Conservation (phyloP, 2,888 invertebrate genomes). For the Netelia fuscicornis region DNA sequence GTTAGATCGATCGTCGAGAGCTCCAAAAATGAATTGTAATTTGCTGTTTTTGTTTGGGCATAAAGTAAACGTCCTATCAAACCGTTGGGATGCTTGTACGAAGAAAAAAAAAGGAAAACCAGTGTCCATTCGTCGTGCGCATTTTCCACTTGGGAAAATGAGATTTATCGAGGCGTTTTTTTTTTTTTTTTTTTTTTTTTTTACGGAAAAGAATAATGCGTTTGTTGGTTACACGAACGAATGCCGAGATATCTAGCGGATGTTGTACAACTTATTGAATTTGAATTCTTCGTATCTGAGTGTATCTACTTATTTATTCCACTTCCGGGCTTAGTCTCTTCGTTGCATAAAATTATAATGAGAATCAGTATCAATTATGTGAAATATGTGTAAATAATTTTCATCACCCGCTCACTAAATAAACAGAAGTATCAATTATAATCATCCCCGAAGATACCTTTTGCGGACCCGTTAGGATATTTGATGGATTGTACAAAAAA, state of each 20-base stretch:
- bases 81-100: constrained; percentile 77
- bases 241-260: not conserved
- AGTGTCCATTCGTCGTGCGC: not conserved
- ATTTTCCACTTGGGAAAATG: not conserved
- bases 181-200: constrained; percentile 25
- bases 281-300: constrained; percentile 73
- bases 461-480: constrained; percentile 75
- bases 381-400: constrained; percentile 79
- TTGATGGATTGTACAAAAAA: constrained; percentile 68
- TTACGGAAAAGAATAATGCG: not conserved
- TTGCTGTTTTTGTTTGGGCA: constrained; percentile 78
- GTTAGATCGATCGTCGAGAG: constrained; percentile 8
- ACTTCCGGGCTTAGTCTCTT: constrained; percentile 75
- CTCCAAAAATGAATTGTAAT: constrained; percentile 67
- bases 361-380: constrained; percentile 67
- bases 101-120: constrained; percentile 63
- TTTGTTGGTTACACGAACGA: constrained; percentile 8
- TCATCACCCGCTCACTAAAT: constrained; percentile 77
- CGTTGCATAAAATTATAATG: constrained; percentile 69
- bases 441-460: constrained; percentile 76
- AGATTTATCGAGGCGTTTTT: not conserved
- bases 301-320: constrained; percentile 77
- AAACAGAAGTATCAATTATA: constrained; percentile 73
- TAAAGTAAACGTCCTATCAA: constrained; percentile 72
- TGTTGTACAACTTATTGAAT: constrained; percentile 63